Conservation (phyloP, 2,797 vertebrate genomes). For the Platyrinchus mystaceus region DNA sequence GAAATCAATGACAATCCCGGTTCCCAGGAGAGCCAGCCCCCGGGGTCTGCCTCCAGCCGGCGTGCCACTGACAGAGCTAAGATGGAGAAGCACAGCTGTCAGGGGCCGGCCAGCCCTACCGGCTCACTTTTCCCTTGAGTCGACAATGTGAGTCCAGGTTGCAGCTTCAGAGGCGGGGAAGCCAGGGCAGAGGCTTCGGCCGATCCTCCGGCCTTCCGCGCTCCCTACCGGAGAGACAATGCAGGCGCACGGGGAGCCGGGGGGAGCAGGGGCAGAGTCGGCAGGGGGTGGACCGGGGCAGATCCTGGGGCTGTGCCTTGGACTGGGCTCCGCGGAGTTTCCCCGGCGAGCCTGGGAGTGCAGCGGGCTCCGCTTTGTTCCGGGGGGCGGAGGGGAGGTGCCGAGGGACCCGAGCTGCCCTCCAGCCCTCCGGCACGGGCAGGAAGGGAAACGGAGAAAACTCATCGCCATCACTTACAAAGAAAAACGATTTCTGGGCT, state of each 20-base stretch:
- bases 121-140: neutral
- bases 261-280: neutral
- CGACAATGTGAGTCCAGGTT: rapidly evolving
- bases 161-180: neutral
- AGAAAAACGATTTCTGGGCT: neutral
- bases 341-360: neutral
- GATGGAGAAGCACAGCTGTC: neutral
- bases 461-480: slow-evolving; percentile 42
- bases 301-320: neutral
- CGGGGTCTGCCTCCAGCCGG: neutral
- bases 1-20: neutral
- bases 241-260: neutral
- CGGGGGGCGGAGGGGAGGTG: neutral
- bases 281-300: neutral
- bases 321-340: neutral
- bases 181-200: neutral
- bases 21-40: neutral
- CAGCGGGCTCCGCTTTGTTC: slow-evolving; percentile 22
- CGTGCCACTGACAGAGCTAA: neutral
- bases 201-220: neutral
- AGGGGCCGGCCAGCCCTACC: neutral
- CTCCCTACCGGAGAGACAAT: slow-evolving; percentile 14
- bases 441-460: neutral
- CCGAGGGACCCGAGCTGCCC: neutral
- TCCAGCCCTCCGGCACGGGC: neutral